Base-by-base conservation (phyloP, 2,797 vertebrate genomes). In the Sebastolobus alascanus region DNA sequence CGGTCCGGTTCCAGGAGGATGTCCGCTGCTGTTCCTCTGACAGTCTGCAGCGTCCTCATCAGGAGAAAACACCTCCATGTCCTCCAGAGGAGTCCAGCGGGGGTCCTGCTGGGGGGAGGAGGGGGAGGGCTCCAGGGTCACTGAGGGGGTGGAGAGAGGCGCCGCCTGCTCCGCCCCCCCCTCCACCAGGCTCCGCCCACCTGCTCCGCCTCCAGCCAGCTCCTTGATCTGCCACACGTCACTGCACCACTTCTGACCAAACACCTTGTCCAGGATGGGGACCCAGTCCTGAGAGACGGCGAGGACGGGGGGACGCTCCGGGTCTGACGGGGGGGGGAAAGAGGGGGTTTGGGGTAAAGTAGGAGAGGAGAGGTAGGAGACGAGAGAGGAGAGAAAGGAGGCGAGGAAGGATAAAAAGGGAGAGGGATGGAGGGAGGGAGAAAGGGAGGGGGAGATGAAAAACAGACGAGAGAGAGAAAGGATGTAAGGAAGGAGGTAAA, bases 211-310 rank as follows among this genome's bases (percentile, higher is more conserved):
- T 0, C 46, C 75, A 1, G 54, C 75, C 0, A 89, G 68, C 75
- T 93, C 93, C 58, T 93, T 94, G 27, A 93, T 72, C 73, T 94
- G 91, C 94, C 94, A 95, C 22, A 94, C 60, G 18, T 96, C 94
- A 1, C 92, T 92, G 90, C 95, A 95, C 95, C 95, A 96, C 88
- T 94, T 95, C 92, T 95, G 95, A n/a, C 95, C 95, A 0, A 96
- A 96, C 52, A 96, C 96, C 43, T 95, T 95, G 90, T 95, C 95
- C 89, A 96, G 84, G 77, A 96, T 95, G 8, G 95, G 96, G 7
- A 95, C 94, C 96, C 96, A 96, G 89, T 96, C 94, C 88, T 96
- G 96, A 5, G 96, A 77, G 70, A 94, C 92, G 0, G 94, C 83
- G 11, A 94, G 89, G 50, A 93, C 87, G 0, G 95, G 84, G 27